These are phyloP conservation scores for Aphyosemion australe DNA, from an alignment of 2,113 vertebrate species.

Conservation along the genomic window DNA sequence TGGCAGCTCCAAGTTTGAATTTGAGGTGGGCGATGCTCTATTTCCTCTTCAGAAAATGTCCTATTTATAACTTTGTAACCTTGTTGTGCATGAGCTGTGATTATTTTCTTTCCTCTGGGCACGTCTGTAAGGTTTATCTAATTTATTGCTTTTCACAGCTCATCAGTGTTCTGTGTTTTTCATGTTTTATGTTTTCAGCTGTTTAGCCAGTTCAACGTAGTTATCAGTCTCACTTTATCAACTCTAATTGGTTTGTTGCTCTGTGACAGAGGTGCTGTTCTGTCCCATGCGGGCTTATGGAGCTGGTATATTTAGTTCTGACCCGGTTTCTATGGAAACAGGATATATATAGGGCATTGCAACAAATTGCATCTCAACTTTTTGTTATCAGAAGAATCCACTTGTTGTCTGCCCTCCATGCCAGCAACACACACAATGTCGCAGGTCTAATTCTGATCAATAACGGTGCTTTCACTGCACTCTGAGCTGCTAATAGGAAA, in stretches of 20 bases:
- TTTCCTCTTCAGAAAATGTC: background rate
- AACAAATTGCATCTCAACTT: constrained; percentile 43
- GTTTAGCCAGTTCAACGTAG: constrained; percentile 11
- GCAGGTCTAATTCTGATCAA: background rate
- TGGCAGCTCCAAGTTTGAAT: constrained; percentile 98
- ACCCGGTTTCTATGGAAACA: constrained; percentile 77
- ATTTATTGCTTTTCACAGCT: background rate
- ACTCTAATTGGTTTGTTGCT: constrained; percentile 62
- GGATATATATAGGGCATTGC: constrained; percentile 68
- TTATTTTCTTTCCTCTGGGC: background rate
- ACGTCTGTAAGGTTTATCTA: background rate
- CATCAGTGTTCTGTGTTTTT: background rate
- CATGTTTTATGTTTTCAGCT: background rate
- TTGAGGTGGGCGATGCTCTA: constrained; percentile 84
- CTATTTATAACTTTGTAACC: background rate
- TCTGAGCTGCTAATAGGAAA: too few relatives aligned
- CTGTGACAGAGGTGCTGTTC: constrained; percentile 55
- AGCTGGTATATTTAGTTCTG: constrained; percentile 79
- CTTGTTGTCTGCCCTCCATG: constrained; percentile 7
- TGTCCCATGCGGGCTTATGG: constrained; percentile 50
- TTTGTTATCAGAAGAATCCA: constrained; percentile 17
- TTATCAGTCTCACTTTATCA: constrained; percentile 36
- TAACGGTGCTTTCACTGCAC: too few relatives aligned
- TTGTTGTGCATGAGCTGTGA: background rate
- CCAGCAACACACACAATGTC: background rate